A percentile compares a stretch with the other conserved stretches of the same genome.
phyloP scores from a whole-genome alignment of 2,113 vertebrate species.

The Excalfactoria chinensis region DNA sequence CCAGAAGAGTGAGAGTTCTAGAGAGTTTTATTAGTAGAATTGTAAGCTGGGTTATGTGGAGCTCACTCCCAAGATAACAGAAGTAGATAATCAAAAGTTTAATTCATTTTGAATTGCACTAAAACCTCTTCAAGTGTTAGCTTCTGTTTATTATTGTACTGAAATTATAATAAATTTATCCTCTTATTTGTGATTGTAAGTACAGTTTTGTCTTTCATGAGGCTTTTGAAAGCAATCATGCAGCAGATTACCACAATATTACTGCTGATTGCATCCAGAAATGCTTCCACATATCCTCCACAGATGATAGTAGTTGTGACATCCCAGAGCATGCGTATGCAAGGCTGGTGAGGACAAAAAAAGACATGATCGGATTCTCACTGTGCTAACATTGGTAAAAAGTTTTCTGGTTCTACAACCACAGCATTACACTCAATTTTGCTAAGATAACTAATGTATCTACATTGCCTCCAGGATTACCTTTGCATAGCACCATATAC shows the following conservation, averaged over 20 bases:
- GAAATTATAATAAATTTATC: background rate
- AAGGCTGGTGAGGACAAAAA: background rate
- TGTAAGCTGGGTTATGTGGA: background rate
- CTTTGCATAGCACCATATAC: background rate
- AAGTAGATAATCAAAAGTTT: background rate
- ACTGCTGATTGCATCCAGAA: background rate
- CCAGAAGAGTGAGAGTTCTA: too few species aligned
- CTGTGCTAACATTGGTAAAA: background rate
- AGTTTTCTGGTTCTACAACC: background rate
- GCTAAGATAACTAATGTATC: background rate
- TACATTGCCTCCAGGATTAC: background rate
- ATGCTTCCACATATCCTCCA: background rate
- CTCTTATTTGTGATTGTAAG: background rate
- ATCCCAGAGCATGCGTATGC: background rate
- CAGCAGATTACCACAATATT: background rate
- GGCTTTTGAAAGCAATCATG: background rate
- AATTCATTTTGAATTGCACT: background rate
- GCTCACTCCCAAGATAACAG: background rate
- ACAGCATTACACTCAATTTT: background rate
- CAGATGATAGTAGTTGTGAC: background rate
- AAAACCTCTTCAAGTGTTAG: background rate
- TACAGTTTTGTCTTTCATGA: background rate
- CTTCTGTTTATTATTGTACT: background rate
- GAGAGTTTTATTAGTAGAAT: background rate
- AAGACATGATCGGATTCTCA: accelerated